phyloP scores from a whole-genome alignment of 30 jellyfish, hydroid and myxozoan genomes.

The Clytia hemisphaerica region DNA sequence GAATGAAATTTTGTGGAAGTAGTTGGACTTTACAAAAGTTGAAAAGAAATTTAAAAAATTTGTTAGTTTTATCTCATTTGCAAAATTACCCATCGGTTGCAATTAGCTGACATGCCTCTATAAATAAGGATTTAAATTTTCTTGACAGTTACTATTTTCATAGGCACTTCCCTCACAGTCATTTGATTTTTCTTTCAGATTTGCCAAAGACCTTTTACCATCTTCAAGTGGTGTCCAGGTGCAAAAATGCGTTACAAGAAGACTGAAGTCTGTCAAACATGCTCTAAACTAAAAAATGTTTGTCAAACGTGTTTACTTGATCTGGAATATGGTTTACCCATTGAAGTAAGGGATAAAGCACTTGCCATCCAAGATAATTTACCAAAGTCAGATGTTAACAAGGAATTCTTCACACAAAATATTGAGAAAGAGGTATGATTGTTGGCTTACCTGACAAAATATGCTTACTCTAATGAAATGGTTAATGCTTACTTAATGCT shows the following conservation, averaged over 20 bases:
- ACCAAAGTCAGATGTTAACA: slow-evolving; percentile 89
- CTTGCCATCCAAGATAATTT: slow-evolving; percentile 76
- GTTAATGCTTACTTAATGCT: too few relatives aligned
- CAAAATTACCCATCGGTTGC: too few relatives aligned
- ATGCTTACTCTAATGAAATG: too few relatives aligned
- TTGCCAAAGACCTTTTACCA: slow-evolving; percentile 91
- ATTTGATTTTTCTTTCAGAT: slow-evolving; percentile 27
- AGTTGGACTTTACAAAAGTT: too few relatives aligned
- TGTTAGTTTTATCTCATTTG: too few relatives aligned
- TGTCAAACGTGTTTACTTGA: slow-evolving; percentile 96
- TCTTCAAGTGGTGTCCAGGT: slow-evolving; percentile 98
- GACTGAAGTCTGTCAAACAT: slow-evolving; percentile 88
- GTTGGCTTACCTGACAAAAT: too few relatives aligned
- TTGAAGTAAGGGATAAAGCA: slow-evolving; percentile 89
- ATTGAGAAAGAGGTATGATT: slow-evolving; percentile 78
- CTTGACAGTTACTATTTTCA: too few relatives aligned
- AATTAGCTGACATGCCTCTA: too few relatives aligned
- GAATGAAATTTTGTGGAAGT: too few relatives aligned
- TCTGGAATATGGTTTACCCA: slow-evolving; percentile 90
- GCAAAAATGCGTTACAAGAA: slow-evolving; percentile 92
- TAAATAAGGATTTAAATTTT: too few relatives aligned
- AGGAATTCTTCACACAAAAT: slow-evolving; percentile 72
- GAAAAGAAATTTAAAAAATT: too few relatives aligned
- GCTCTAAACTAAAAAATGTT: slow-evolving; percentile 84
- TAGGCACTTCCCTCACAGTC: too few relatives aligned